Conservation (phyloP, 2,888 invertebrate species). For the Volucella zonaria region DNA sequence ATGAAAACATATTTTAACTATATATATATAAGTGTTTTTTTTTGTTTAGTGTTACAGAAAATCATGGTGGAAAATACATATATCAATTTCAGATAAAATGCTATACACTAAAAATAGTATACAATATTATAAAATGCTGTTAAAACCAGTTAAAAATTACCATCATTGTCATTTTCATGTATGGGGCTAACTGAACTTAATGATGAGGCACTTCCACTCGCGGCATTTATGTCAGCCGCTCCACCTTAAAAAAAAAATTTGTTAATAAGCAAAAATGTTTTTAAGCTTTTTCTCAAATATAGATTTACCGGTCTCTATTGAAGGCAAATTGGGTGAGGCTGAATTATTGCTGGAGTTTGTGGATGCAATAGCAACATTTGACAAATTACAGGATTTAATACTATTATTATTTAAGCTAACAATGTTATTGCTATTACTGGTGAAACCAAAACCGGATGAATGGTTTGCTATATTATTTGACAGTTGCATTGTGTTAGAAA, state of each 20-base stretch:
- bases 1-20: too few relatives aligned
- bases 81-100: too few relatives aligned
- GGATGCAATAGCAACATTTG: constrained; percentile 79
- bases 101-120: too few relatives aligned
- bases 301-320: constrained; percentile 78
- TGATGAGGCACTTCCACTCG: constrained; percentile 81
- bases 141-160: constrained; percentile 74
- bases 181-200: constrained; percentile 81
- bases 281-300: constrained; percentile 2
- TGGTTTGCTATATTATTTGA: constrained; percentile 79
- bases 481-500: constrained; percentile 81
- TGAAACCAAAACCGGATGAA: constrained; percentile 79
- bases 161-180: constrained; percentile 82
- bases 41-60: too few relatives aligned
- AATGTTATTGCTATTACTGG: constrained; percentile 74
- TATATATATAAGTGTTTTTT: too few relatives aligned
- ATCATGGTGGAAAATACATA: too few relatives aligned
- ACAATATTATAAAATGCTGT: background rate
- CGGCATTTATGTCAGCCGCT: constrained; percentile 78
- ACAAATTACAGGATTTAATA: constrained; percentile 77
- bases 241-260: constrained; percentile 47
- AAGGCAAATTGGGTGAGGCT: constrained; percentile 81
- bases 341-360: constrained; percentile 82
- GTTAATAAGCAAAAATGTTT: background rate
- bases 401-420: constrained; percentile 75